Evolutionary conservation across 2,797 vertebrate species (phyloP).

Genomic region (Chrosomus eos): DNA sequence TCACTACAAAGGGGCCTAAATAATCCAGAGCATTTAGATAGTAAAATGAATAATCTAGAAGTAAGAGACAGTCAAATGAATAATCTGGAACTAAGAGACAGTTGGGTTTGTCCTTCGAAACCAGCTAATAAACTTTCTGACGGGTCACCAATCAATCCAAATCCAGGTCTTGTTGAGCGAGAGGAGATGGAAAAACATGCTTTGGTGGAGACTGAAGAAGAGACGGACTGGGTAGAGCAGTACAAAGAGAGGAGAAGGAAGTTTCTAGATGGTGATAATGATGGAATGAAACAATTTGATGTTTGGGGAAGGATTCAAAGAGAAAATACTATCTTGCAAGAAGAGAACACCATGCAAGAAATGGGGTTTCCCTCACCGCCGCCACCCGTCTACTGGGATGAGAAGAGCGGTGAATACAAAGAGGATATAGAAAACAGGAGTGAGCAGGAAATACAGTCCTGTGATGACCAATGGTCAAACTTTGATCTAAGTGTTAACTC

Average conservation of each 20-base stretch:
- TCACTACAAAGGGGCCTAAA: not conserved
- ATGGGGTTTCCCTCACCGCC: constrained; percentile 69
- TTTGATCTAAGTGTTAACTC: not conserved
- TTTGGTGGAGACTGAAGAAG: constrained; percentile 14
- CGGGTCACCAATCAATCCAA: not conserved
- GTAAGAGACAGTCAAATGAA: no score
- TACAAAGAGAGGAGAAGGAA: constrained; percentile 34
- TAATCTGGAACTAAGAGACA: not conserved
- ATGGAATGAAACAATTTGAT: constrained; percentile 13
- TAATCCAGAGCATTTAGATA: not conserved
- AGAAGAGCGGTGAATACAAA: constrained; percentile 18
- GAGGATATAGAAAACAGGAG: not conserved
- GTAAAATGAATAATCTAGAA: no score
- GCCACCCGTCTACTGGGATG: constrained; percentile 64
- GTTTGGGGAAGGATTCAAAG: not conserved
- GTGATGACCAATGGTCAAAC: not conserved
- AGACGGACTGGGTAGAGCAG: constrained; percentile 36
- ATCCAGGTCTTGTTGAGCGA: not conserved
- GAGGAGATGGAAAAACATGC: constrained; percentile 7
- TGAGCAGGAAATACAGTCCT: not conserved
- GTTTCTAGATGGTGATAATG: constrained; percentile 30
- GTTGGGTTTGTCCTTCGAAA: not conserved
- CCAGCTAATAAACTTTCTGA: not conserved
- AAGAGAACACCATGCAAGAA: constrained; percentile 13
- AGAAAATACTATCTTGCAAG: constrained; percentile 2